Evolutionary conservation across 2,797 vertebrate species (phyloP), one percentile per base, ranked within the genome.

Genomic region (Nasua narica): DNA sequence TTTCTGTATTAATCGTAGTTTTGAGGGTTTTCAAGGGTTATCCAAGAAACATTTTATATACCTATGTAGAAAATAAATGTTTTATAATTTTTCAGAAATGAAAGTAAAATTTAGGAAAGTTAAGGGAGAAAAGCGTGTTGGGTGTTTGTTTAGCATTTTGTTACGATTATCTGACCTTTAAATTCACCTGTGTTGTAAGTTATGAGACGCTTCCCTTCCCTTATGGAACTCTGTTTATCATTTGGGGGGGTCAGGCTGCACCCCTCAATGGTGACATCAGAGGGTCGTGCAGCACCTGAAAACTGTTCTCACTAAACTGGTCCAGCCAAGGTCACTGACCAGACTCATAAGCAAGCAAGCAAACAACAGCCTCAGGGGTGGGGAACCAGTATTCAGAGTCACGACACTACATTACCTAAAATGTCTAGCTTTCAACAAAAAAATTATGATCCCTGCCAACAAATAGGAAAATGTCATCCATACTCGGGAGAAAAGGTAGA

Each of bases 61-160:
- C 78, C 67, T 18, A 15, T 13, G 43, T 52, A 76, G 56, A 87
- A 87, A 89, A 74, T 58, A 76, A 82, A 23, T 25, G 46, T 48
- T 93, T 76, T 52, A 52, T 52, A 37, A 82, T 15, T 78, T 94
- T 65, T 87, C 77, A 48, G 50, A 92, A 70, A 54, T 76, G 19
- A 81, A 60, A 40, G 67, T 79, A 43, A 65, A 50, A 50, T 46
- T 52, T 84, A 29, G 37, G 70, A 40, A 72, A 79, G 52, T 7
- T n/a, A 50, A 50, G 32, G n/a, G 0, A 21, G 23, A 79, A 56
- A 79, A 85, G 3, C 25, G 35, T 50, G 43, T 94, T 54, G 10
- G 10, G 8, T 50, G 37, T 76, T 67, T 35, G 15, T 46, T 58
- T 76, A 90, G 25, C 32, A 65, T 70, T 60, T 76, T 94, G 12